phyloP scores from a whole-genome alignment of 1,140 invertebrate genomes.

The Heterodera schachtii region DNA sequence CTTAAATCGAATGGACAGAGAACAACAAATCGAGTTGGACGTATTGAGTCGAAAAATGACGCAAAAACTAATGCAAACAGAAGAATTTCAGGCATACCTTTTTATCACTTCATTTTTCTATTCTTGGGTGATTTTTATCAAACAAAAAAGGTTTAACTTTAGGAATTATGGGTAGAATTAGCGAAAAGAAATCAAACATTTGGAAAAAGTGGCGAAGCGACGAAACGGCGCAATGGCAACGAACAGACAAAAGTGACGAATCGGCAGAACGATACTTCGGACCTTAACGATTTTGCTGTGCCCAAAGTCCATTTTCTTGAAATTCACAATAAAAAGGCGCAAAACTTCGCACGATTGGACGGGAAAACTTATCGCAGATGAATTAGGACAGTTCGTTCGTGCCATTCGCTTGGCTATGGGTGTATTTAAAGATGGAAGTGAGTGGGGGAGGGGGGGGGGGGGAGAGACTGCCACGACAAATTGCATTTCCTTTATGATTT shows the following conservation, averaged over 20 bases:
- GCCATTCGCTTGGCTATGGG: constrained; percentile 22
- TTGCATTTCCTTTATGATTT: background rate
- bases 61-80: background rate
- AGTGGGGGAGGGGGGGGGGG: no score
- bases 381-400: constrained; percentile 10
- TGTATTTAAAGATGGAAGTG: constrained; percentile 10
- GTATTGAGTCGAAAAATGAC: background rate
- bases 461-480: no score
- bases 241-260: background rate
- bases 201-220: constrained; percentile 5
- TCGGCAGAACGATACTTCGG: background rate
- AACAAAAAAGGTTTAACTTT: background rate
- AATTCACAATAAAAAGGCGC: background rate
- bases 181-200: constrained; percentile 8
- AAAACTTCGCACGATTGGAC: background rate
- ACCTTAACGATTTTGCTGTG: background rate
- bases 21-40: background rate
- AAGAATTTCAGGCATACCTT: constrained; percentile 1
- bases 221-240: background rate
- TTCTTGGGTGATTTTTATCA: background rate
- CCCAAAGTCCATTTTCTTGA: constrained; percentile 1
- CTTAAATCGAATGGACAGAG: no score
- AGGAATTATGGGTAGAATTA: constrained; percentile 30
- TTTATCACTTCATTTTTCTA: background rate
- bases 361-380: background rate